Percentiles rank a stretch among this genome's conserved stretches.
Conservation (phyloP, 1,140 invertebrate species). For the Apis dorsata region DNA sequence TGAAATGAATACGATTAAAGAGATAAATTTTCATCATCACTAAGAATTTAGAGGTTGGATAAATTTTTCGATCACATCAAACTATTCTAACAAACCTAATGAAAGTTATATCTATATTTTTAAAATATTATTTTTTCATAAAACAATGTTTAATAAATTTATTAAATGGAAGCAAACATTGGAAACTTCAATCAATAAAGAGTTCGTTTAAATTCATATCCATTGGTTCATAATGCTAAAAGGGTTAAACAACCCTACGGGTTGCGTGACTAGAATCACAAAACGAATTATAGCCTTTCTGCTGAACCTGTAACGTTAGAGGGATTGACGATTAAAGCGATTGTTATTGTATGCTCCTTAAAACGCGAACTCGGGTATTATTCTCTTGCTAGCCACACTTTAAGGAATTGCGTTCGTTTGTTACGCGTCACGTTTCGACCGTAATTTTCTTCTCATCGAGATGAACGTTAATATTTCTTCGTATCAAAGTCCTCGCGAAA, state of each 20-base stretch:
- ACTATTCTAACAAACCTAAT: no score
- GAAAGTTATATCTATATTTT: no score
- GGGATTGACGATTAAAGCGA: not conserved
- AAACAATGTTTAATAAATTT: no score
- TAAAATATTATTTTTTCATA: no score
- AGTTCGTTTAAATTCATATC: not conserved
- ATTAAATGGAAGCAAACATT: no score
- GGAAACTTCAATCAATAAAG: no score
- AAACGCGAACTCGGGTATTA: not conserved
- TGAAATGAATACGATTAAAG: no score
- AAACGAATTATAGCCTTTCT: not conserved
- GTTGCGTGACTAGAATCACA: not conserved
- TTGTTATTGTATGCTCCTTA: slow-evolving; percentile 1
- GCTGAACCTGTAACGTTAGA: not conserved
- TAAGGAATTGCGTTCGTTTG: slow-evolving; percentile 15
- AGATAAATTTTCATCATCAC: no score
- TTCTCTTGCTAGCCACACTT: not conserved
- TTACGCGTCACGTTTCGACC: slow-evolving; percentile 10
- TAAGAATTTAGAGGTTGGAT: no score
- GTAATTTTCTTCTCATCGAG: slow-evolving; percentile 18
- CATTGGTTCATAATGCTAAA: not conserved
- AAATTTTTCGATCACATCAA: no score
- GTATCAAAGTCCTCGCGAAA: not conserved
- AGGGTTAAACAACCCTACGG: not conserved
- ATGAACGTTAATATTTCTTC: not conserved